These are phyloP conservation scores for Cremastinae sp. DNA, from an alignment of 2,888 invertebrate species.

Conservation along the genomic window DNA sequence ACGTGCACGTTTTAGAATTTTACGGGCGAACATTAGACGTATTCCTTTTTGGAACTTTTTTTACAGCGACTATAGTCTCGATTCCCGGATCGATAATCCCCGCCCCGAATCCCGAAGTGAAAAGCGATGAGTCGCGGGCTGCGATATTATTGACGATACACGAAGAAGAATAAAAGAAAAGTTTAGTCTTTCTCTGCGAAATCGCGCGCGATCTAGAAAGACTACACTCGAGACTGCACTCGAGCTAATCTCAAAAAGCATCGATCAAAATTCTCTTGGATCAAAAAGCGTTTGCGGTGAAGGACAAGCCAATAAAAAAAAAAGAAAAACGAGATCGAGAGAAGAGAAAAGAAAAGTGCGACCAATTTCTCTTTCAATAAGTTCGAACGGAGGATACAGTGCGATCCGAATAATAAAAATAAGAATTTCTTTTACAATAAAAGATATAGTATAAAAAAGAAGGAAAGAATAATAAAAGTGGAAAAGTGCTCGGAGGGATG, in stretches of 20 bases:
- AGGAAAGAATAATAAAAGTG: neutral
- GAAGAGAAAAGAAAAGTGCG: conserved; percentile 20
- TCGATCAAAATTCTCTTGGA: conserved; percentile 40
- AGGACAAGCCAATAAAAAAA: neutral
- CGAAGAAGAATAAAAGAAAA: conserved; percentile 36
- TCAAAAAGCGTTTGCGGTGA: conserved; percentile 35
- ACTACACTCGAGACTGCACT: conserved; percentile 38
- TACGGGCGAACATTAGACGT: conserved; percentile 30
- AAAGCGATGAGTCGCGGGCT: conserved; percentile 67
- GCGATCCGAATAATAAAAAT: too few relatives aligned
- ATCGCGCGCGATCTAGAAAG: conserved; percentile 20
- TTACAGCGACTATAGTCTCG: conserved; percentile 14
- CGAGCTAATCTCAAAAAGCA: conserved; percentile 51
- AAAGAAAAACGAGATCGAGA: too few relatives aligned
- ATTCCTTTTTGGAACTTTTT: conserved; percentile 14
- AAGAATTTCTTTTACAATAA: conserved; percentile 54
- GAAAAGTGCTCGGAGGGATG: neutral
- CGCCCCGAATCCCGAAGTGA: conserved; percentile 47
- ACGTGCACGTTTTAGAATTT: conserved; percentile 8
- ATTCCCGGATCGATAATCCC: conserved; percentile 54
- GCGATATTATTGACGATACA: conserved; percentile 61
- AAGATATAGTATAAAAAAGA: conserved; percentile 31
- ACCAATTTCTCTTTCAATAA: conserved; percentile 27
- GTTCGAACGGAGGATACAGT: too few relatives aligned
- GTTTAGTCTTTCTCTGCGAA: conserved; percentile 15